phyloP scores from a whole-genome alignment of 2,113 vertebrate genomes.

The Lamprotornis superbus region DNA sequence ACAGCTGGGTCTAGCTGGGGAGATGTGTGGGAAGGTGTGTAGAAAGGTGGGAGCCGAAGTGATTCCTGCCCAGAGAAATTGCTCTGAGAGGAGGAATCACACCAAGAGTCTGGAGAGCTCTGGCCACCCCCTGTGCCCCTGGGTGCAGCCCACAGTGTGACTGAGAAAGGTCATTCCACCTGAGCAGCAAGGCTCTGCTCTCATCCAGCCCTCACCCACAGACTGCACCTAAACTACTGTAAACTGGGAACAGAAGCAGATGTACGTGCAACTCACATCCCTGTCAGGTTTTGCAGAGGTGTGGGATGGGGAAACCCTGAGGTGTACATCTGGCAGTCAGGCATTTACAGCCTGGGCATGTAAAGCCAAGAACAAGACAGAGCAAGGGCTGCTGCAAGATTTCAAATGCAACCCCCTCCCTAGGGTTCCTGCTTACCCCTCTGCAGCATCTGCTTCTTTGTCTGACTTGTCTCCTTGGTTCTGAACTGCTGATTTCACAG shows the following conservation, averaged over 20 bases:
- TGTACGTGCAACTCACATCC: background rate
- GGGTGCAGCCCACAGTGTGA: accelerated
- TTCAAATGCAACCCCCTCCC: background rate
- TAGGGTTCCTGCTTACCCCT: background rate
- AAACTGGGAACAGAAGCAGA: background rate
- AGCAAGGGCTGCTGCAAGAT: background rate
- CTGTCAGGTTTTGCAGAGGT: background rate
- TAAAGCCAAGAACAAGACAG: background rate
- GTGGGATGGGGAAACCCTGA: background rate
- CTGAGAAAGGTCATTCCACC: background rate
- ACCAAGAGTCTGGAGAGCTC: background rate
- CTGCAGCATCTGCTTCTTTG: background rate
- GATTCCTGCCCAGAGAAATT: background rate
- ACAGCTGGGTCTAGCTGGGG: background rate
- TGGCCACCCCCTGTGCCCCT: too few relatives aligned
- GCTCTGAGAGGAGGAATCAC: background rate
- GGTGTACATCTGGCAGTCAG: too few relatives aligned
- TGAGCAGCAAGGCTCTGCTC: background rate
- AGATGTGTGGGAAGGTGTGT: background rate
- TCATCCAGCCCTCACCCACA: background rate
- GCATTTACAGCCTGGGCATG: background rate
- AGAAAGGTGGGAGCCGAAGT: background rate
- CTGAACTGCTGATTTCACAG: background rate
- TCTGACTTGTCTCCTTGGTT: background rate
- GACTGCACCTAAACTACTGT: background rate